These are phyloP conservation scores for Takifugu bimaculatus DNA, from an alignment of 2,113 vertebrate genomes.

Conservation along the genomic window DNA sequence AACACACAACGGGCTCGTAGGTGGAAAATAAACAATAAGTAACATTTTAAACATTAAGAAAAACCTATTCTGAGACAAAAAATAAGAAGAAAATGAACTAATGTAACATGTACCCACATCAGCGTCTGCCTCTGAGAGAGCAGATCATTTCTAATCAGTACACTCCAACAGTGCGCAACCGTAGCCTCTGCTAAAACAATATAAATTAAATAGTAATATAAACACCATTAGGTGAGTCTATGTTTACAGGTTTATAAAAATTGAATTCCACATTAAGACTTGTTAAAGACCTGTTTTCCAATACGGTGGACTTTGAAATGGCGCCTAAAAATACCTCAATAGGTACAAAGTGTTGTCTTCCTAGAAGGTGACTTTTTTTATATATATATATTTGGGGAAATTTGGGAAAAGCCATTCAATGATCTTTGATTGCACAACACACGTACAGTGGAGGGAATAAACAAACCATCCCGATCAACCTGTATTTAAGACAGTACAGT, in stretches of 20 bases:
- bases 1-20: constrained; percentile 27
- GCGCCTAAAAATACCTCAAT: constrained; percentile 1
- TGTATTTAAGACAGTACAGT: too few relatives aligned
- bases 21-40: constrained; percentile 31
- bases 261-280: constrained; percentile 28
- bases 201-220: constrained; percentile 14
- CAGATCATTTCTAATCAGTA: constrained; percentile 1
- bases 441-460: constrained; percentile 3
- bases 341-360: not conserved
- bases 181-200: constrained; percentile 15
- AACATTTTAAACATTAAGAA: constrained; percentile 25
- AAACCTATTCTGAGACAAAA: constrained; percentile 3
- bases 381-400: too few relatives aligned
- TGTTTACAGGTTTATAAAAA: constrained; percentile 19
- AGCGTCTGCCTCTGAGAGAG: constrained; percentile 18
- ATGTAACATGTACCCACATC: constrained; percentile 23
- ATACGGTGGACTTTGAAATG: constrained; percentile 24
- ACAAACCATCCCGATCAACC: not conserved
- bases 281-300: constrained; percentile 27
- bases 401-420: too few relatives aligned
- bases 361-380: not conserved
- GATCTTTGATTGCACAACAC: constrained; percentile 28
- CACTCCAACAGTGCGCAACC: not conserved
- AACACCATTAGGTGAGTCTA: constrained; percentile 13
- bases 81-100: constrained; percentile 2